Evolutionary conservation across 2,113 vertebrate species (phyloP).

Genomic region (Rhynchomys soricoides): DNA sequence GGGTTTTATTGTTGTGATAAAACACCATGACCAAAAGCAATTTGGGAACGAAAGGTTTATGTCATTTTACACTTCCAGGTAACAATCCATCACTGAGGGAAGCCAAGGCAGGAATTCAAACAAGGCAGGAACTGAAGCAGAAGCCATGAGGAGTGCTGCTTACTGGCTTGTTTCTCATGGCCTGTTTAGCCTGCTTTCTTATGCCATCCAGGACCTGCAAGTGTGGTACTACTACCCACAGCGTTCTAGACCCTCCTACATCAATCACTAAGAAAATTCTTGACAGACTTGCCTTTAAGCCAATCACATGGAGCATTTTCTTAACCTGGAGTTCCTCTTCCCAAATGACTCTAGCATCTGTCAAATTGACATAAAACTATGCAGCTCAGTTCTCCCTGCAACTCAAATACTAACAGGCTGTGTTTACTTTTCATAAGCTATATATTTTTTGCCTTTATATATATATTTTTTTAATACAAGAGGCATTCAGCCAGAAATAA

Average conservation of each 20-base stretch:
- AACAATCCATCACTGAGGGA: not conserved
- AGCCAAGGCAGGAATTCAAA: not conserved
- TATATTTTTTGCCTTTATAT: too few relatives aligned
- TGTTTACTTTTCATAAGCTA: not conserved
- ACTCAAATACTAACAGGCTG: not conserved
- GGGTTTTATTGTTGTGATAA: not conserved
- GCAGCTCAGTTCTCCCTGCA: not conserved
- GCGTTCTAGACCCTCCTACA: not conserved
- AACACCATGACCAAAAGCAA: not conserved
- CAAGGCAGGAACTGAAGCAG: not conserved
- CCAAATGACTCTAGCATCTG: not conserved
- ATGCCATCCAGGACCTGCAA: not conserved
- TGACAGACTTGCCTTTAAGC: not conserved
- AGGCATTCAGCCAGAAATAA: not conserved
- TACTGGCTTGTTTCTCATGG: not conserved
- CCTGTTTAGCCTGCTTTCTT: not conserved
- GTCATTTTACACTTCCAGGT: not conserved
- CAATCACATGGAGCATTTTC: not conserved
- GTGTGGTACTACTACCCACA: not conserved
- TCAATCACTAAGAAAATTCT: not conserved
- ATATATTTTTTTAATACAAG: conserved; percentile 6
- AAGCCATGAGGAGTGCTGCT: not conserved
- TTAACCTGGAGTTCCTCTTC: not conserved
- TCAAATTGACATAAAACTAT: not conserved
- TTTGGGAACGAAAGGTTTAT: not conserved